These are phyloP conservation scores for Adelognathus sp. DNA, from an alignment of 2,888 invertebrate genomes.

Conservation along the genomic window DNA sequence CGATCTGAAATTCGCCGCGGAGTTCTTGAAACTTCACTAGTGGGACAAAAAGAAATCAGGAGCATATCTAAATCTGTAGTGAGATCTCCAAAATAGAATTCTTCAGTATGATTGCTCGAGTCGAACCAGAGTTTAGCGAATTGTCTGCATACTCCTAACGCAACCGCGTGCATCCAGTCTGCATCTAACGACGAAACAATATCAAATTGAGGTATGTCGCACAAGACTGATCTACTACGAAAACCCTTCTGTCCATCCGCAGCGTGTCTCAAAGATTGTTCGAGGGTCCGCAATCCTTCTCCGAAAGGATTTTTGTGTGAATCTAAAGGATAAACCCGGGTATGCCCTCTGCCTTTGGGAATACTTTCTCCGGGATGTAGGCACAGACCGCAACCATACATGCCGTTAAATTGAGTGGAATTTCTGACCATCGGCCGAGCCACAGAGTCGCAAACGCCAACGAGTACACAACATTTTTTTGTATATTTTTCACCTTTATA, in stretches of 20 bases:
- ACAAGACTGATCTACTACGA: conserved; percentile 26
- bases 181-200: conserved; percentile 39
- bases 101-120: conserved; percentile 11
- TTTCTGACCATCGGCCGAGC: not conserved
- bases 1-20: conserved; percentile 20
- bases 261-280: conserved; percentile 15
- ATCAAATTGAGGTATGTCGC: conserved; percentile 46
- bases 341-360: conserved; percentile 13
- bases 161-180: conserved; percentile 56
- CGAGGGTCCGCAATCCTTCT: not conserved
- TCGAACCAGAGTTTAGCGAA: conserved; percentile 55
- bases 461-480: not conserved
- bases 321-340: conserved; percentile 12
- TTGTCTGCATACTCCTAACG: conserved; percentile 52
- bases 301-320: not conserved
- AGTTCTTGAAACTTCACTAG: conserved; percentile 8
- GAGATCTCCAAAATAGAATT: conserved; percentile 52
- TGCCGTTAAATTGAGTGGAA: too few species aligned
- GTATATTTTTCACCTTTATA: not conserved
- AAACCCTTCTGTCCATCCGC: conserved; percentile 30
- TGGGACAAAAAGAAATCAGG: not conserved
- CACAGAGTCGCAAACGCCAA: not conserved
- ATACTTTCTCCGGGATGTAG: not conserved
- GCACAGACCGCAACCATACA: too few species aligned
- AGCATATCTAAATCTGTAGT: not conserved